Base-by-base conservation (phyloP, 2,888 invertebrate genomes). In the Trichopoda pennipes region DNA sequence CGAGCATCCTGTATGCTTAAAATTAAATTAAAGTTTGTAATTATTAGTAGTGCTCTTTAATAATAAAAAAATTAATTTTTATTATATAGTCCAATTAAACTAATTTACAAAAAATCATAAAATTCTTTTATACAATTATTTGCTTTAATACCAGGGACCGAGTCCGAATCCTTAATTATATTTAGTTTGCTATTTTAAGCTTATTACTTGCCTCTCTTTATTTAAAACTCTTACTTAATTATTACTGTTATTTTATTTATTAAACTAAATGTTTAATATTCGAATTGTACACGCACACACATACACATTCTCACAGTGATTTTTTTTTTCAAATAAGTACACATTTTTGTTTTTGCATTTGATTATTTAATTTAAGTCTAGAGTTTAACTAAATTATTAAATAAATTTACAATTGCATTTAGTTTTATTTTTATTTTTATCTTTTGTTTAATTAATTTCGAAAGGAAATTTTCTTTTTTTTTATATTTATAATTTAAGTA, bases 381-480 rank as follows among this genome's bases (percentile, higher is more conserved):
- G 66, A 49, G 28, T 32, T 49, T 60, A 68, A 68, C 42, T 51
- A 47, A 66, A 9, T 49, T 66, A 66, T 58, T 74, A 66, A 66
- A 74, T 47, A 74, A 49, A 70, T 63, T 63, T 70, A 49, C 63
- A 58, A 72, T 64, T 64, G 32, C 51, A 51, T 70, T 56, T 56
- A 19, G 28, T 42, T 70, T 72, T 64, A 38, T 64, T 58, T 64
- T 14, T 72, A 61, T 38, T 53, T 53, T 47, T 69, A 35, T n/a
- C 17, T 49, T 66, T 61, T 68, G 28, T 74, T 60, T 79, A 61
- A 55, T 47, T 79, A 69, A 61, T 55, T 35, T 38, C 53, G 19
- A 47, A 73, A 68, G 61, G 49, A 80, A 74, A 74, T 80, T 80
- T 80, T 55, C 68, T 80, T 80, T n/a, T n/a, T n/a, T n/a, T n/a